Evolutionary conservation across 2,888 invertebrate species (phyloP).

Genomic region (Meloe dianella): DNA sequence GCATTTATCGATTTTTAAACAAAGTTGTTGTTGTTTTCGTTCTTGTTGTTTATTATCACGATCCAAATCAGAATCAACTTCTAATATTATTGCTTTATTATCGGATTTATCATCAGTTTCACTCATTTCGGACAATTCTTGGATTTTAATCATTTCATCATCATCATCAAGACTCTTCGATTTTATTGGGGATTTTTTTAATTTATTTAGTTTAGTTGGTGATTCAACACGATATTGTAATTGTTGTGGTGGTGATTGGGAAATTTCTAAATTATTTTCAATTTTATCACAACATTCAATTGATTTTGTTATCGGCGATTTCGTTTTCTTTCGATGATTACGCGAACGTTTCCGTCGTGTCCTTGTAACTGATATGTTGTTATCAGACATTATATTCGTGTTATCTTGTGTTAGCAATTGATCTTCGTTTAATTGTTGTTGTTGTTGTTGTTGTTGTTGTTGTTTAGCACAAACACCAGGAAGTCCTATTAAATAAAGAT

Average conservation of each 20-base stretch:
- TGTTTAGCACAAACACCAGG: not conserved
- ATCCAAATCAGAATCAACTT: slow-evolving; percentile 69
- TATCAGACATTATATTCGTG: slow-evolving; percentile 13
- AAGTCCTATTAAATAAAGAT: slow-evolving; percentile 1
- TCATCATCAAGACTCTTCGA: slow-evolving; percentile 57
- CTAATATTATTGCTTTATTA: slow-evolving; percentile 64
- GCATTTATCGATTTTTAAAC: not conserved
- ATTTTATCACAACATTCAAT: slow-evolving; percentile 6
- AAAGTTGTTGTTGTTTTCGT: not conserved
- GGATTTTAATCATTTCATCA: slow-evolving; percentile 55
- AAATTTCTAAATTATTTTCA: slow-evolving; percentile 8
- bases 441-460: too few relatives aligned
- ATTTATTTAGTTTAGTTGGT: slow-evolving; percentile 41
- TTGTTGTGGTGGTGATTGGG: slow-evolving; percentile 37
- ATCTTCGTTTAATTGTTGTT: not conserved
- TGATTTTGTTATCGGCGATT: slow-evolving; percentile 20
- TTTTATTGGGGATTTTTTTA: slow-evolving; percentile 42
- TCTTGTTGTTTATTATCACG: slow-evolving; percentile 59
- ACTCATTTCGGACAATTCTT: slow-evolving; percentile 53
- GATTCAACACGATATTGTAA: slow-evolving; percentile 55
- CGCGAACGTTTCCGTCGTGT: slow-evolving; percentile 21
- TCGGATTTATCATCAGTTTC: slow-evolving; percentile 49
- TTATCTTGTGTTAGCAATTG: not conserved
- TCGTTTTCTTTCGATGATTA: slow-evolving; percentile 25
- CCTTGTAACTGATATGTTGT: slow-evolving; percentile 9